Evolutionary conservation across 2,888 invertebrate genomes (phyloP), one percentile per base, ranked within the genome.

Genomic region (Drosophila tripunctata): DNA sequence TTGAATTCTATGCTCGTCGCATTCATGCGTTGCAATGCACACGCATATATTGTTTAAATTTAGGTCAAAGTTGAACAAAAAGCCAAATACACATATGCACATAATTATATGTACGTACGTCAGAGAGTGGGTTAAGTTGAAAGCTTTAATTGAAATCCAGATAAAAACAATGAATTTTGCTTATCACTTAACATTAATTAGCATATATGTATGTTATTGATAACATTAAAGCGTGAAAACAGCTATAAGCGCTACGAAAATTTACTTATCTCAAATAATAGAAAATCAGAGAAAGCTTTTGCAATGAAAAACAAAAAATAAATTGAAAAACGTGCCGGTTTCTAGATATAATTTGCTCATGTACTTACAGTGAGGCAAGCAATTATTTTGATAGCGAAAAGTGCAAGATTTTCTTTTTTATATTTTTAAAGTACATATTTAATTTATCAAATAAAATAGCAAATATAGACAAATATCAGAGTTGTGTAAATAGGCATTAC

Each of bases 21-120:
- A 58, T 51, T 58, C 73, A 58, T 50, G 62, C 73, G 54, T 72
- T 61, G 50, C 45, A 74, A 38, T 31, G 44, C 52, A 30, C 36
- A 48, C 35, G 44, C 52, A 30, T 33, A 48, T 38, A 55, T 48
- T 56, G 52, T 50, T 12, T 3, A 30, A 43, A 72, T 41, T 41
- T 73, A 21, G 60, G 66, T 75, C 70, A 73, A 69, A 73, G 75
- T 75, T 73, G 31, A 72, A 38, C 65, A 60, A 24, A 57, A 48
- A 24, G 36, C 41, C 54, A 3, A 19, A 43, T 12, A 22, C 57
- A 45, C 43, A 30, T 40, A 36, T 12, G 41, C 38, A 15, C 40
- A 48, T 36, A 33, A 22, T 33, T 4, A 21, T 12, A 6, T 17
- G 0, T 8, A 15, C 4, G 17, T 2, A 40, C 15, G n/a, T n/a